Evolutionary conservation across 2,113 vertebrate species (phyloP).

Genomic region (Atlantisia rogersi): DNA sequence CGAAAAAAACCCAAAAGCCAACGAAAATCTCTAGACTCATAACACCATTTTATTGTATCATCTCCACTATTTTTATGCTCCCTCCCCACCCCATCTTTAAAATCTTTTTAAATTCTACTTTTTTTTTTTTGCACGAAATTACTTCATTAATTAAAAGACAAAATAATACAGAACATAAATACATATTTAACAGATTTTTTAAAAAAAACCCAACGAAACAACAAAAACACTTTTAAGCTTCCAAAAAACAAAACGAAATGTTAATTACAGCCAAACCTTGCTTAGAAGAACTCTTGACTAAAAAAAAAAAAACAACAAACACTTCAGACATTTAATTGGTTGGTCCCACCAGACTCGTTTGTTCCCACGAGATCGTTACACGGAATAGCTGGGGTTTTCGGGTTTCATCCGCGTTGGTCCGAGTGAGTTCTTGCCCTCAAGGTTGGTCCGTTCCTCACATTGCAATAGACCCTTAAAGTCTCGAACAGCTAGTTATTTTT

Average conservation of each 20-base stretch:
- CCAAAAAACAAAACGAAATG: constrained; percentile 58
- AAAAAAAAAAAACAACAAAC: background rate
- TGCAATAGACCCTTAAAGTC: constrained; percentile 38
- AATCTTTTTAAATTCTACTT: constrained; percentile 77
- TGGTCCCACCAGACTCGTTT: constrained; percentile 53
- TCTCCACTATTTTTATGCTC: constrained; percentile 60
- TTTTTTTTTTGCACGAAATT: constrained; percentile 71
- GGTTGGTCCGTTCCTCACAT: constrained; percentile 72
- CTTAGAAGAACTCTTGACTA: constrained; percentile 58
- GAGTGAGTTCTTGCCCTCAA: constrained; percentile 44
- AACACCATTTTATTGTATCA: constrained; percentile 63
- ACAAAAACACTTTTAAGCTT: constrained; percentile 73
- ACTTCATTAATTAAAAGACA: constrained; percentile 82
- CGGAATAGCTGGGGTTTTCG: background rate
- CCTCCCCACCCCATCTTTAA: constrained; percentile 24
- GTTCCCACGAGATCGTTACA: background rate
- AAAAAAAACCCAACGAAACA: constrained; percentile 32
- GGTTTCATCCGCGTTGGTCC: constrained; percentile 34
- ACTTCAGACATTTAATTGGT: constrained; percentile 54
- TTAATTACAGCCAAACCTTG: constrained; percentile 80
- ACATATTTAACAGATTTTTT: constrained; percentile 81
- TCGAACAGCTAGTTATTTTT: background rate
- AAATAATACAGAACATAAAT: constrained; percentile 92
- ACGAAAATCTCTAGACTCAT: constrained; percentile 34
- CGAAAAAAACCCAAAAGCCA: background rate